phyloP scores from a whole-genome alignment of 2,888 invertebrate species.

The Ormyrus labotus region DNA sequence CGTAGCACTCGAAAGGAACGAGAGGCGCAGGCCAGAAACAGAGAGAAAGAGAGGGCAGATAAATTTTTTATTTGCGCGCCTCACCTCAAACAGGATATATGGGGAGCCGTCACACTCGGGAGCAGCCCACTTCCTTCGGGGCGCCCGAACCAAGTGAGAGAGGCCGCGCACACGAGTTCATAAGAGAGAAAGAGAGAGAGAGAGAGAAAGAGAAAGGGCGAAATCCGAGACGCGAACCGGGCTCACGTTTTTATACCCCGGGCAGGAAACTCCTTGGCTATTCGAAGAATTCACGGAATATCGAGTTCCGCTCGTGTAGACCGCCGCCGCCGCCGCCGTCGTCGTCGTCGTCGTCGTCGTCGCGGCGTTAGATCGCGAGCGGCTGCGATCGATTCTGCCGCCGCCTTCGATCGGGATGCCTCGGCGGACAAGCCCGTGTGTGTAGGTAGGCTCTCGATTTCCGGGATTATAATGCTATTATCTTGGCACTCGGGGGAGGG shows the following conservation, averaged over 20 bases:
- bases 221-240: constrained; percentile 63
- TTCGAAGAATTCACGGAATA: constrained; percentile 64
- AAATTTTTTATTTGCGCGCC: constrained; percentile 47
- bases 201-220: constrained; percentile 42
- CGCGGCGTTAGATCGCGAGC: not conserved
- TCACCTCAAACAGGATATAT: constrained; percentile 61
- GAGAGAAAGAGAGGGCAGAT: not conserved
- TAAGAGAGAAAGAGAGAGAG: constrained; percentile 18
- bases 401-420: not conserved
- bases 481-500: constrained; percentile 1
- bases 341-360: not conserved
- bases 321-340: not conserved
- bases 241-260: constrained; percentile 59
- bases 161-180: not conserved
- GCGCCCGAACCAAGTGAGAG: constrained; percentile 14
- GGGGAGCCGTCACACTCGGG: constrained; percentile 61
- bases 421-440: not conserved
- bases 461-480: constrained; percentile 35
- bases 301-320: constrained; percentile 59
- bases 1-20: too few species aligned
- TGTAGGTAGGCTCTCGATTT: too few species aligned
- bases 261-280: constrained; percentile 62
- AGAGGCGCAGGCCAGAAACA: not conserved
- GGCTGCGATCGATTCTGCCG: constrained; percentile 22
- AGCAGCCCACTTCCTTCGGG: constrained; percentile 66